Evolutionary conservation across 2,113 vertebrate species (phyloP), one percentile per base, ranked within the genome.

Genomic region (Microtus montanus): DNA sequence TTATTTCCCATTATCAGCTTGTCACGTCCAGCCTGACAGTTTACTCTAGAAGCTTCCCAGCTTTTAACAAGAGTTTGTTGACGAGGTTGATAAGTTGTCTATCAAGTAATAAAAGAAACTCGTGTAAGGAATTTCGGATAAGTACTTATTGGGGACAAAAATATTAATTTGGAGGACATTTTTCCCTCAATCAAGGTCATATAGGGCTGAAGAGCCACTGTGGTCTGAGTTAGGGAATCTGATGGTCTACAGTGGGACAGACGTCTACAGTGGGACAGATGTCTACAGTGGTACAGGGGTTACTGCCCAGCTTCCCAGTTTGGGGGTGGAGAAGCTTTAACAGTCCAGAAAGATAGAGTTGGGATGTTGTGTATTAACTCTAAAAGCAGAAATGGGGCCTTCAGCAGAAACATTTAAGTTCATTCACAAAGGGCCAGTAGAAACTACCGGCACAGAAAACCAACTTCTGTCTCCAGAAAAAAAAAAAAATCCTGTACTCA

Each of bases 1-100:
- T 28, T 83, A 63, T 52, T 89, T 90, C 78, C 73, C 82, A 82
- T 44, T 77, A 83, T 86, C 80, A 86, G 24, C 71, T 92, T 78
- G 38, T 71, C 24, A 12, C 63, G 33, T 86, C 88, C 35, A 64
- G 88, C 73, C 49, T 61, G 68, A 73, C 44, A 20, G 61, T 93
- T 91, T 95, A 78, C 47, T 91, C 77, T n/a, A 79, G 95, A 90
- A 94, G 78, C 54, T 95, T 97, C 47, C 93, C 61, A 44, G 90
- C 75, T 96, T 94, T 95, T 83, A 94, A 95, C 26, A 0, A 94
- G 92, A 92, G 86, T 82, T 93, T 95, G 86, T 74, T 77, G 73
- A 86, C 84, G 0, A 28, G 88, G 80, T 93, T 97, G 95, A 96
- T 17, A 93, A 64, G 90, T 94, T 96, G 85, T 94, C 90, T 96